These are phyloP conservation scores for Ceratitis capitata DNA, from an alignment of 1,140 invertebrate genomes.

Conservation along the genomic window DNA sequence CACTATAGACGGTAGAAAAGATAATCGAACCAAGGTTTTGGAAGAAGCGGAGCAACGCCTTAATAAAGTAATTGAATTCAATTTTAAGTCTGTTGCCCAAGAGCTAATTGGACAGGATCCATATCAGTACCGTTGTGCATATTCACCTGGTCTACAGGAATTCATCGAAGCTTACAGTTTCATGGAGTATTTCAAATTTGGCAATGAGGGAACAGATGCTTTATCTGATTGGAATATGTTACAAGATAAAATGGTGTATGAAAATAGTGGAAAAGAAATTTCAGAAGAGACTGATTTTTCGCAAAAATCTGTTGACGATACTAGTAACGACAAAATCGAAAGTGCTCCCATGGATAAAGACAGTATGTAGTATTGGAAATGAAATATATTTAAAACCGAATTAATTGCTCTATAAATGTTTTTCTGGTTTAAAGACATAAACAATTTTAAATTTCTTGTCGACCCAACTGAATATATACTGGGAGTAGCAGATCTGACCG, in stretches of 20 bases:
- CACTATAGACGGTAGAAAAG: conserved; percentile 72
- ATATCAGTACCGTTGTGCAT: conserved; percentile 80
- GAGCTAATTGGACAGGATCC: conserved; percentile 79
- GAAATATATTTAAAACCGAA: no score
- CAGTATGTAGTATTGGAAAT: conserved; percentile 31
- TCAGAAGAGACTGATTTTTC: not conserved
- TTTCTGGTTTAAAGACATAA: not conserved
- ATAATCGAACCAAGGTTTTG: conserved; percentile 70
- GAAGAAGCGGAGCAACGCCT: conserved; percentile 75
- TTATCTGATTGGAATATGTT: conserved; percentile 58
- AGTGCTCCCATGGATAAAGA: not conserved
- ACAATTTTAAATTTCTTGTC: conserved; percentile 49
- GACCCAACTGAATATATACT: conserved; percentile 69
- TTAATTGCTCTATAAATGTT: no score
- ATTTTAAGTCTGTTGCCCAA: conserved; percentile 75
- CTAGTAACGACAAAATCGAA: not conserved
- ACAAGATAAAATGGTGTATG: conserved; percentile 62
- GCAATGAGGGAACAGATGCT: conserved; percentile 28
- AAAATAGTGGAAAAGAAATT: not conserved
- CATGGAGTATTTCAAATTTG: conserved; percentile 71
- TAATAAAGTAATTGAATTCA: conserved; percentile 69
- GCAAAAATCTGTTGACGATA: not conserved
- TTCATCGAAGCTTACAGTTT: conserved; percentile 87
- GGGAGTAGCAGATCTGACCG: conserved; percentile 88
- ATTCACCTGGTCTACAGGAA: conserved; percentile 84